Conservation (phyloP, 2,797 vertebrate species). For the Paedocypris micromegethes region DNA sequence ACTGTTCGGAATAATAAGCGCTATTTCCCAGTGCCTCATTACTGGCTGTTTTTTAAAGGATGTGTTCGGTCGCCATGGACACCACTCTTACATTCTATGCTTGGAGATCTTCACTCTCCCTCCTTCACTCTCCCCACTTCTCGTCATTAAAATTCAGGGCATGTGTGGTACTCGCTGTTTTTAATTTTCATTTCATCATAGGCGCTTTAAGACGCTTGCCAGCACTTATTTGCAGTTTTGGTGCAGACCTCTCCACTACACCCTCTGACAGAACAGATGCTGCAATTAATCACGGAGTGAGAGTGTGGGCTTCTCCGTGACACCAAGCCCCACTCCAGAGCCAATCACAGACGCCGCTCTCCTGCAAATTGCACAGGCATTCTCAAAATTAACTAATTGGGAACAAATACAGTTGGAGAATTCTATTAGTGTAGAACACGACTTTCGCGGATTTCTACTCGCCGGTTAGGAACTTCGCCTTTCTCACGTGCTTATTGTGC, state of each 20-base stretch:
- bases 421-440: constrained; percentile 57
- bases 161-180: constrained; percentile 88
- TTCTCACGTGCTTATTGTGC: constrained; percentile 69
- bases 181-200: constrained; percentile 99
- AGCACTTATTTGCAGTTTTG: constrained; percentile 98
- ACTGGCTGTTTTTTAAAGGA: constrained; percentile 76
- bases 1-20: constrained; percentile 78
- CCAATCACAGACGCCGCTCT: constrained; percentile 57
- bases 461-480: constrained; percentile 58
- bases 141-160: constrained; percentile 87
- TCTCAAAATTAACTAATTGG: constrained; percentile 62
- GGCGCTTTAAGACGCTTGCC: constrained; percentile 98
- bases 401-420: constrained; percentile 61
- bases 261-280: constrained; percentile 98
- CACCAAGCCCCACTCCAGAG: constrained; percentile 53
- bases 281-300: constrained; percentile 95
- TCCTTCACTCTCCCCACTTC: constrained; percentile 53
- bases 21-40: constrained; percentile 77
- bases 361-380: constrained; percentile 59
- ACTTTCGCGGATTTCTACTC: constrained; percentile 49
- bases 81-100: constrained; percentile 62
- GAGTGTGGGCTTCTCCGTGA: constrained; percentile 84
- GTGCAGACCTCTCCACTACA: constrained; percentile 91
- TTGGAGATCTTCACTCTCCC: constrained; percentile 49
- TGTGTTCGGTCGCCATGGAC: constrained; percentile 70